A percentile compares a stretch with the other conserved stretches of the same genome.
These are phyloP conservation scores for Pelagia noctiluca DNA, from an alignment of 30 jellyfish, hydroid and myxozoan genomes.

Conservation along the genomic window DNA sequence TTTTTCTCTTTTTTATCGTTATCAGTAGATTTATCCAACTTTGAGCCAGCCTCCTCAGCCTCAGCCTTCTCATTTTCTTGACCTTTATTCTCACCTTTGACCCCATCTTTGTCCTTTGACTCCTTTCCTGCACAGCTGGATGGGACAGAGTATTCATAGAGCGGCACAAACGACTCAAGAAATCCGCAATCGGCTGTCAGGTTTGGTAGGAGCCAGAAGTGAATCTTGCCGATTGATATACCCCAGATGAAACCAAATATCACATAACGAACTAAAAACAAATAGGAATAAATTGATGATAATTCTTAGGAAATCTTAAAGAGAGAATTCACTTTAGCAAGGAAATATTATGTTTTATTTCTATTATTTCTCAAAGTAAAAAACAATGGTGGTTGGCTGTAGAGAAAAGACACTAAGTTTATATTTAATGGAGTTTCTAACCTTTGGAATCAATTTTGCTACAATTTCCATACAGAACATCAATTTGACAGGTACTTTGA, in stretches of 20 bases:
- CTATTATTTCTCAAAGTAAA: no score
- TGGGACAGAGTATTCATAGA: slow-evolving; percentile 64
- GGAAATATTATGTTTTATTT: no score
- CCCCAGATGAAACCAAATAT: slow-evolving; percentile 78
- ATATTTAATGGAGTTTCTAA: no score
- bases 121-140: slow-evolving; percentile 32
- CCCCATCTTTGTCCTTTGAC: slow-evolving; percentile 12
- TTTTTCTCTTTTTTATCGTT: slow-evolving; percentile 1
- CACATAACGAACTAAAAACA: slow-evolving; percentile 82
- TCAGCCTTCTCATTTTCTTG: slow-evolving; percentile 4
- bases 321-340: no score
- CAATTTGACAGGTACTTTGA: no score
- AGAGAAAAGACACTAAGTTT: no score
- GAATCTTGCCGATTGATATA: slow-evolving; percentile 77
- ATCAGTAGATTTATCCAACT: slow-evolving; percentile 33
- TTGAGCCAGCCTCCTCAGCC: slow-evolving; percentile 10
- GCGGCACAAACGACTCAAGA: slow-evolving; percentile 94
- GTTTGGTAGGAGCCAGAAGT: slow-evolving; percentile 95
- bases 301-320: no score
- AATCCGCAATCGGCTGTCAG: slow-evolving; percentile 97
- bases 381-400: no score
- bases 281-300: slow-evolving; percentile 1
- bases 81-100: slow-evolving; percentile 33
- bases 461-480: no score
- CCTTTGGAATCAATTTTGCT: no score